A percentile compares a stretch with the other conserved stretches of the same genome.
Conservation (phyloP, 2,113 vertebrate species). For the Nansenia antarctica region DNA sequence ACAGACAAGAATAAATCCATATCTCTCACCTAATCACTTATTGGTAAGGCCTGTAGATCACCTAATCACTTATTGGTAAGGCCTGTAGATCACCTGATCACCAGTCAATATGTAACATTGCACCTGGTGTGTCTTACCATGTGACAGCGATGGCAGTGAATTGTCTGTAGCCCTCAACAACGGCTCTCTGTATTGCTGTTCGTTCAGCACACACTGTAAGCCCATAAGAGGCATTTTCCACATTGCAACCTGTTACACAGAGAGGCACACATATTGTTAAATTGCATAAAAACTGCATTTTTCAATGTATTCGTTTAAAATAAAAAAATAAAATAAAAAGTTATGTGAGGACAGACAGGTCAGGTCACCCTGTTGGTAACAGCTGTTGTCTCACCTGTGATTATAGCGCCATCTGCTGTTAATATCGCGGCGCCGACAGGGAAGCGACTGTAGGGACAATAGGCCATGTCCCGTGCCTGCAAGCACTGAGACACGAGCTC, state of each 20-base stretch:
- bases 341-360: not conserved
- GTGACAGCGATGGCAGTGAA: constrained; percentile 89
- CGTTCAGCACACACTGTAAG: constrained; percentile 88
- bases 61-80: no score
- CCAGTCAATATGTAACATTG: not conserved
- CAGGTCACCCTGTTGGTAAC: not conserved
- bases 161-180: constrained; percentile 81
- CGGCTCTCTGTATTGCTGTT: constrained; percentile 84
- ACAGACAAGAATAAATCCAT: no score
- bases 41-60: not conserved
- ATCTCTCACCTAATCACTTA: no score
- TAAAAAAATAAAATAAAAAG: no score
- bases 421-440: constrained; percentile 88
- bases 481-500: constrained; percentile 76
- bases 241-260: constrained; percentile 85
- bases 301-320: not conserved
- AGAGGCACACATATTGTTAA: constrained; percentile 1
- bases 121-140: constrained; percentile 72
- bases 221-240: constrained; percentile 86
- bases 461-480: constrained; percentile 82
- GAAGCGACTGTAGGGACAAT: constrained; percentile 91
- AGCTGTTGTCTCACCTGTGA: constrained; percentile 77
- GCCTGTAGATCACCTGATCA: not conserved
- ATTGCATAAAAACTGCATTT: not conserved
- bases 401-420: constrained; percentile 80